phyloP scores from a whole-genome alignment of 2,113 vertebrate genomes.

The Falco punctatus region DNA sequence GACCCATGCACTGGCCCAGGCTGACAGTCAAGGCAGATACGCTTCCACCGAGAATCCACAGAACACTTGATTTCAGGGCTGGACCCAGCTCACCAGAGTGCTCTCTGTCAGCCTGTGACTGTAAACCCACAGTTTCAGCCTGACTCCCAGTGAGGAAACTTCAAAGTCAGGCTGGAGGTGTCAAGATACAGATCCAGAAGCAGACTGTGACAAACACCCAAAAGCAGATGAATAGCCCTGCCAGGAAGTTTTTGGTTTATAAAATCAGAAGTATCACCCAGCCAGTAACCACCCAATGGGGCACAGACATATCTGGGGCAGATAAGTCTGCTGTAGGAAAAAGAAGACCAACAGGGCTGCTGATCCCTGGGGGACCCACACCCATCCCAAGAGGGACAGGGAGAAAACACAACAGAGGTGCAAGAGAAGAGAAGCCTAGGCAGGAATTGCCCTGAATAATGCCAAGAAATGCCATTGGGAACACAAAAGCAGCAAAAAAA shows the following conservation, averaged over 20 bases:
- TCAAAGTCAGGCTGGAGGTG: background rate
- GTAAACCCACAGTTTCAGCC: rapidly evolving
- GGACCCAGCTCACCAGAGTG: background rate
- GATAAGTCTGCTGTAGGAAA: background rate
- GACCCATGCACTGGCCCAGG: rapidly evolving
- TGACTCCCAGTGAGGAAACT: background rate
- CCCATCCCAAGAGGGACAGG: background rate
- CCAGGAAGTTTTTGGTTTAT: background rate
- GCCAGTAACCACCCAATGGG: rapidly evolving
- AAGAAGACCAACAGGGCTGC: background rate
- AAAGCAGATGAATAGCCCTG: background rate
- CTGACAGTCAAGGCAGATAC: background rate
- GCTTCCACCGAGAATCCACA: background rate
- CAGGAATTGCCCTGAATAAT: background rate
- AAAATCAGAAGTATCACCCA: background rate
- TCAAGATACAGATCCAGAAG: background rate
- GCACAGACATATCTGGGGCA: background rate
- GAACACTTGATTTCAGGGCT: background rate
- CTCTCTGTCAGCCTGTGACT: rapidly evolving
- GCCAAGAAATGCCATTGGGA: background rate
- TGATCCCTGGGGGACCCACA: too few species aligned
- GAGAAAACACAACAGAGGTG: background rate
- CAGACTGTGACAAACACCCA: background rate
- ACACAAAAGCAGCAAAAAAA: background rate
- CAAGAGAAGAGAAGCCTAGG: background rate